Conservation (phyloP, 2,888 invertebrate species). For the Caenorhabditis sp. region DNA sequence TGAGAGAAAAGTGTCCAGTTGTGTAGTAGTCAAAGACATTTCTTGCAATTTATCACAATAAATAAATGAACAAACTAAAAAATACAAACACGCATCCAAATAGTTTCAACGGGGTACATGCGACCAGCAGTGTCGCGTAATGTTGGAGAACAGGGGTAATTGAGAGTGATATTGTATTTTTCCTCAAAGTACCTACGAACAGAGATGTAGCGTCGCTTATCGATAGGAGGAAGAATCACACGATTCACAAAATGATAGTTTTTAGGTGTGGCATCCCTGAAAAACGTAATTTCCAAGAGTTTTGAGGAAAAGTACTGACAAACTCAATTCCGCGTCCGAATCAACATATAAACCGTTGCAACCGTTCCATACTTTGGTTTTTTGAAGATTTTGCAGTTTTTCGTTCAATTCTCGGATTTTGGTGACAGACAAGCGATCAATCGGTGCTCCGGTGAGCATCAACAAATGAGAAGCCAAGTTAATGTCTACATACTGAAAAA, state of each 20-base stretch:
- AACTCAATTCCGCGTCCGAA: not conserved
- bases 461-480: not conserved
- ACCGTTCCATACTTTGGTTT: conserved; percentile 2
- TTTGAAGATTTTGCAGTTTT: too few relatives aligned
- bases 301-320: not conserved
- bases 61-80: not conserved
- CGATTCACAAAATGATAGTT: conserved; percentile 1
- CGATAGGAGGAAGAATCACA: not conserved
- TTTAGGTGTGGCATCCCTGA: conserved; percentile 6
- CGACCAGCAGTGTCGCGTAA: not conserved
- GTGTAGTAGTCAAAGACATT: conserved; percentile 9
- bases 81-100: conserved; percentile 4
- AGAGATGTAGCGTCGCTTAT: not conserved
- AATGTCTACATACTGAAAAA: not conserved
- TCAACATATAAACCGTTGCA: not conserved
- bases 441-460: too few relatives aligned
- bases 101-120: conserved; percentile 4
- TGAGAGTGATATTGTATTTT: not conserved
- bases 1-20: not conserved
- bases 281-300: not conserved
- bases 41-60: not conserved
- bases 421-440: too few relatives aligned
- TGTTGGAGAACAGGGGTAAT: conserved; percentile 1
- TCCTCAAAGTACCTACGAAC: conserved; percentile 2
- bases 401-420: too few relatives aligned